Percentiles rank a stretch among this genome's conserved stretches.
Conservation (phyloP, 2,113 vertebrate species). For the Ceyx melanurus region DNA sequence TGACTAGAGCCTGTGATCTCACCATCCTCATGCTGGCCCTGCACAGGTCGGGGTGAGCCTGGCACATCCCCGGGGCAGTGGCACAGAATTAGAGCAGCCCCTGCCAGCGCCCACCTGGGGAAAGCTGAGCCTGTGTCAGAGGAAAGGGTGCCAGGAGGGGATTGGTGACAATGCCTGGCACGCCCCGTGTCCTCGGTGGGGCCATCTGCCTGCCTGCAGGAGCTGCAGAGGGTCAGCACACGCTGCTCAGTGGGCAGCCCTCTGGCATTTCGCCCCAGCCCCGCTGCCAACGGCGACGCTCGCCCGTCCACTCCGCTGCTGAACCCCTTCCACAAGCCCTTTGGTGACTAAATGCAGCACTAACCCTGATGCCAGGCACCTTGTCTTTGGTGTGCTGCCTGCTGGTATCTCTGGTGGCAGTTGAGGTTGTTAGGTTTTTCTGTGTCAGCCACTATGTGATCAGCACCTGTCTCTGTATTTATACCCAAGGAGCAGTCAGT, state of each 20-base stretch:
- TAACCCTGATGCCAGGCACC: background rate
- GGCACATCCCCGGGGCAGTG: fast-evolving
- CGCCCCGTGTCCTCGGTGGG: fast-evolving
- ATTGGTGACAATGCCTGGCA: background rate
- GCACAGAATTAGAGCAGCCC: background rate
- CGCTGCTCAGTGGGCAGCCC: fast-evolving
- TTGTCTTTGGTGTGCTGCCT: background rate
- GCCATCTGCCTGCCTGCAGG: background rate
- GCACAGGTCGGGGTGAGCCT: background rate
- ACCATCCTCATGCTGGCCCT: fast-evolving
- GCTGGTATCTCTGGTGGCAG: background rate
- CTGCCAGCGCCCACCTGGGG: background rate
- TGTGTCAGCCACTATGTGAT: background rate
- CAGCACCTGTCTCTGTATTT: fast-evolving
- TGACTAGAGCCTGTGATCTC: background rate
- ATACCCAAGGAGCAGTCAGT: background rate
- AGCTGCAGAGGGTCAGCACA: background rate
- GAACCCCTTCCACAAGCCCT: background rate
- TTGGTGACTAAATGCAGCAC: background rate
- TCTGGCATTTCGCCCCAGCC: fast-evolving
- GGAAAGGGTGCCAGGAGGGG: background rate
- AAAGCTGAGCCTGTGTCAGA: background rate
- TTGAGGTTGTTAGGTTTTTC: background rate
- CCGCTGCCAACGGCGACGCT: background rate
- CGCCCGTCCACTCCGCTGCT: fast-evolving